Conservation (phyloP, 2,797 vertebrate species). For the Catharus ustulatus region DNA sequence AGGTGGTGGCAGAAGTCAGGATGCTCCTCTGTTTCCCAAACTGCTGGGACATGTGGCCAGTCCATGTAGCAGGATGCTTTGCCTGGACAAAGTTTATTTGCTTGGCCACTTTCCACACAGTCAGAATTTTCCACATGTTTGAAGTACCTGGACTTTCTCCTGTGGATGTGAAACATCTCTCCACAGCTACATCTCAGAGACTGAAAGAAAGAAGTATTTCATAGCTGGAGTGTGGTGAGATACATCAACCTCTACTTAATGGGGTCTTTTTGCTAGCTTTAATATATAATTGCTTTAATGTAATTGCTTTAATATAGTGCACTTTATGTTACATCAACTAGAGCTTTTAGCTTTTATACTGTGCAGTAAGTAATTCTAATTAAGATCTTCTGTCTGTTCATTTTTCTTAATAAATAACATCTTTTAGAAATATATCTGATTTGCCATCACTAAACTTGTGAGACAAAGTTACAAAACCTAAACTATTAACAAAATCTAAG, state of each 20-base stretch:
- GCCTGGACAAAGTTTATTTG: not conserved
- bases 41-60: too few relatives aligned
- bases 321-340: not conserved
- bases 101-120: not conserved
- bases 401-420: not conserved
- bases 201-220: not conserved
- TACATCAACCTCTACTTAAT: not conserved
- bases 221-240: not conserved
- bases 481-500: not conserved
- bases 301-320: not conserved
- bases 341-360: not conserved
- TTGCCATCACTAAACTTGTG: not conserved
- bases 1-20: not conserved
- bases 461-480: not conserved
- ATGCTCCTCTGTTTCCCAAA: accelerated
- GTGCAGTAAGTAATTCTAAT: not conserved
- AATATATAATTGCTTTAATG: not conserved
- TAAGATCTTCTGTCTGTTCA: not conserved
- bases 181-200: not conserved
- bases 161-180: not conserved
- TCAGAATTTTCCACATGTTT: not conserved
- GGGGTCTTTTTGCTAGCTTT: accelerated
- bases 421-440: not conserved
- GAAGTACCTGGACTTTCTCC: too few relatives aligned
- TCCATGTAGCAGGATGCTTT: not conserved